Percentiles rank a stretch among this genome's conserved stretches.
phyloP scores from a whole-genome alignment of 1,140 invertebrate genomes.

The Achatina immaculata region DNA sequence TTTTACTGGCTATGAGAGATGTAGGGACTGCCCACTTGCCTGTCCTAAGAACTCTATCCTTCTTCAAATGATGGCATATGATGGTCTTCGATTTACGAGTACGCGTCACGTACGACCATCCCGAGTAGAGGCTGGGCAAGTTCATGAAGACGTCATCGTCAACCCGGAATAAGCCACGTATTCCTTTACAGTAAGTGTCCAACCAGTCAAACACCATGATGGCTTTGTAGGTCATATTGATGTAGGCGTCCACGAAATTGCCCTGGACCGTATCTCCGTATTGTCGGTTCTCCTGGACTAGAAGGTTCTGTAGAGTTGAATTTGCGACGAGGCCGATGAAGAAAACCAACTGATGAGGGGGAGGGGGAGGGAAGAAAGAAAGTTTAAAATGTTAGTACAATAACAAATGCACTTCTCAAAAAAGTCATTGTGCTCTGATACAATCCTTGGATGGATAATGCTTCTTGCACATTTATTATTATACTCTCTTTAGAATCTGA shows the following conservation, averaged over 20 bases:
- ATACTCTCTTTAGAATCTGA: no score
- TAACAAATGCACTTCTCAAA: no score
- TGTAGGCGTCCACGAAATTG: background rate
- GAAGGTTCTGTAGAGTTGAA: background rate
- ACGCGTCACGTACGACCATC: background rate
- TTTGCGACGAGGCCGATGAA: background rate
- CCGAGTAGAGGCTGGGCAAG: background rate
- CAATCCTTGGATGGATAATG: no score
- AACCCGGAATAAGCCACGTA: background rate
- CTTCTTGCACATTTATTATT: no score
- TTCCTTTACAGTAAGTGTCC: background rate
- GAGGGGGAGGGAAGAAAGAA: no score
- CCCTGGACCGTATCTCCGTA: constrained; percentile 1
- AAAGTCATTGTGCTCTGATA: no score
- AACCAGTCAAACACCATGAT: constrained; percentile 2
- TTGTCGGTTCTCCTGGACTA: background rate
- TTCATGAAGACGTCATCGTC: constrained; percentile 16
- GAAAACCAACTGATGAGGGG: constrained; percentile 11
- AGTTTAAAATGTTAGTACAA: no score
- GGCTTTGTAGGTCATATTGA: constrained; percentile 18
- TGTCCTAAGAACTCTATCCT: background rate
- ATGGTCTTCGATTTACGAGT: background rate
- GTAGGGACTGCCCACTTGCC: constrained; percentile 7
- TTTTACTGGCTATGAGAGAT: background rate
- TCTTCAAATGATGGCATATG: background rate